Evolutionary conservation across 2,113 vertebrate species (phyloP), one percentile per base, ranked within the genome.

Genomic region (Clarias macrocephalus): DNA sequence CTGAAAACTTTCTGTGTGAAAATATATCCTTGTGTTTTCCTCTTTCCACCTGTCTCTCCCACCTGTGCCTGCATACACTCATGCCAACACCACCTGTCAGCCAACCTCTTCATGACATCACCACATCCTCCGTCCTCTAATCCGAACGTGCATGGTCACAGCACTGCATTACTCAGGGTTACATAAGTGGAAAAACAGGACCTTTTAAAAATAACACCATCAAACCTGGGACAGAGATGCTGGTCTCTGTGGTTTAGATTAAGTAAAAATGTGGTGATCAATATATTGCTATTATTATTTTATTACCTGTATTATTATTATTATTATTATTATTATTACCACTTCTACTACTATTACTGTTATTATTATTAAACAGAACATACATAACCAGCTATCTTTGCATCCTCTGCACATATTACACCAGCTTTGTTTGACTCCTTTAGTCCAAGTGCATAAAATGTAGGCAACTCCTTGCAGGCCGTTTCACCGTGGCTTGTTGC

Each of bases 401-500:
- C n/a, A 48, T 66, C 56, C 57, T 75, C 63, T 80, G 52, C 13
- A 63, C 65, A 60, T 60, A 84, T 21, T 56, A 30, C 21, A 56
- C 42, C 25, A 52, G 23, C 59, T 11, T 10, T 33, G n/a, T 83
- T 48, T 28, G 77, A 81, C 57, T 68, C 60, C 62, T 19, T 42
- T 19, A 11, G 59, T 25, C 15, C 33, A 84, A 70, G 80, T 83
- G 75, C 28, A 85, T 42, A 66, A 54, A 60, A 86, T 57, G 37
- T 68, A 85, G 80, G 48, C 77, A 23, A 90, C 66, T 86, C 48
- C 15, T 33, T 42, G 63, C 42, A 19, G 75, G 73, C 62, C 13
- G 59, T 60, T 87, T 77, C n/a, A 70, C 30, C 73, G 28, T 77
- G 72, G 52, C 85, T 82, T 85, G 90, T 91, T 91, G 90, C 90